A percentile compares a stretch with the other conserved stretches of the same genome.
phyloP scores from a whole-genome alignment of 2,888 invertebrate genomes.

The Xestia sexstrigata region DNA sequence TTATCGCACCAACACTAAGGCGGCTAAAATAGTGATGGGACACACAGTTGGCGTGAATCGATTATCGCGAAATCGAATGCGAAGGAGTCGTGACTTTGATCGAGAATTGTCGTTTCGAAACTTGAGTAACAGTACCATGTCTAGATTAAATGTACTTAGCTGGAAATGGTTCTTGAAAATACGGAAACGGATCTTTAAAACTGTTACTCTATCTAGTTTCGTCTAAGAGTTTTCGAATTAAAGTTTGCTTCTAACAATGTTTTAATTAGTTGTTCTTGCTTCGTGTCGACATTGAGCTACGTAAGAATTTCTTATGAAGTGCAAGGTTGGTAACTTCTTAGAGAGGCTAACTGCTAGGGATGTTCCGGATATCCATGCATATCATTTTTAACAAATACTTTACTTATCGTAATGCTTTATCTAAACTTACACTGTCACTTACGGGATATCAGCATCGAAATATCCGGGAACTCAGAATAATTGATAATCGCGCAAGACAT shows the following conservation, averaged over 20 bases:
- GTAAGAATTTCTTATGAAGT: not conserved
- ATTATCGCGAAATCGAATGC: conserved; percentile 14
- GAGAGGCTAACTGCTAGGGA: not conserved
- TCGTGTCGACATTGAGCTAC: not conserved
- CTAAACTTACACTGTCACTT: too few relatives aligned
- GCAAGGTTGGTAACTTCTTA: not conserved
- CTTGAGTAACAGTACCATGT: conserved; percentile 10
- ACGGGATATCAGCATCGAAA: too few relatives aligned
- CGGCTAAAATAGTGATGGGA: conserved; percentile 20
- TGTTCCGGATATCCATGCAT: not conserved
- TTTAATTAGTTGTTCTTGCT: conserved; percentile 20
- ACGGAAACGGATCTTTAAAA: conserved; percentile 21
- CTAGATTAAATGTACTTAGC: conserved; percentile 35
- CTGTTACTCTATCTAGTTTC: conserved; percentile 10
- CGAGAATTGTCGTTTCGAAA: conserved; percentile 17
- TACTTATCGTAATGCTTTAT: too few relatives aligned
- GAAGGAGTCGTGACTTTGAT: conserved; percentile 31
- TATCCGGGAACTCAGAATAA: too few relatives aligned
- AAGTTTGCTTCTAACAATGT: conserved; percentile 26
- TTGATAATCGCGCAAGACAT: too few relatives aligned
- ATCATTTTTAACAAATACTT: too few relatives aligned
- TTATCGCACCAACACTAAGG: conserved; percentile 30
- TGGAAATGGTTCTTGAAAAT: conserved; percentile 10
- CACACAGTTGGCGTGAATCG: not conserved
- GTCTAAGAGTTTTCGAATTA: conserved; percentile 16